Conservation (phyloP, 2,797 vertebrate species). For the Eptatretus atami region DNA sequence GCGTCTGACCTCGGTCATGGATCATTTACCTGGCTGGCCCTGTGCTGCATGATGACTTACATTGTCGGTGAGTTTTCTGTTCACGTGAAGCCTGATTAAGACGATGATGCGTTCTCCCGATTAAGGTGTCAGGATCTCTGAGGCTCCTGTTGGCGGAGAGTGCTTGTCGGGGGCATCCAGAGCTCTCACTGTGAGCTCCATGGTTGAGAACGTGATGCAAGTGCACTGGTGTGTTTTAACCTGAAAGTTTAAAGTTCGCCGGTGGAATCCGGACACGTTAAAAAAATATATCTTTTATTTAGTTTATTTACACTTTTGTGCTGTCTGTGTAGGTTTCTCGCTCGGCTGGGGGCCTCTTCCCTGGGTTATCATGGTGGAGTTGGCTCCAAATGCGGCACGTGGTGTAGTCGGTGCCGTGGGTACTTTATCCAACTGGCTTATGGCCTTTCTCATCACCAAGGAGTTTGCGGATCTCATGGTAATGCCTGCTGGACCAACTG, state of each 20-base stretch:
- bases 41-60: conserved; percentile 43
- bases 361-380: conserved; percentile 51
- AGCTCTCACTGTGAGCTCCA: no score
- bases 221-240: no score
- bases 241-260: neutral
- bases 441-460: conserved; percentile 41
- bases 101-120: no score
- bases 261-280: neutral
- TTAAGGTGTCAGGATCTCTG: no score
- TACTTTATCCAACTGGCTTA: conserved; percentile 43
- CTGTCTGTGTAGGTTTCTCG: conserved; percentile 28
- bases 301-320: neutral
- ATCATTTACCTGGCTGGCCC: conserved; percentile 39
- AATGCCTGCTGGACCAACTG: conserved; percentile 8
- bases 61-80: conserved; percentile 28
- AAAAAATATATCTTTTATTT: neutral
- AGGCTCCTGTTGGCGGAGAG: no score
- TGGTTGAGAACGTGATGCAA: no score
- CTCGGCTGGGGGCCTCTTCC: conserved; percentile 50
- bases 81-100: neutral
- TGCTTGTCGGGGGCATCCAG: no score
- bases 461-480: conserved; percentile 40
- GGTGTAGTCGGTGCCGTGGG: conserved; percentile 28
- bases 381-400: conserved; percentile 31
- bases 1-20: conserved; percentile 7